These are phyloP conservation scores for Cyanoderma ruficeps DNA, from an alignment of 2,113 vertebrate species.

Conservation along the genomic window DNA sequence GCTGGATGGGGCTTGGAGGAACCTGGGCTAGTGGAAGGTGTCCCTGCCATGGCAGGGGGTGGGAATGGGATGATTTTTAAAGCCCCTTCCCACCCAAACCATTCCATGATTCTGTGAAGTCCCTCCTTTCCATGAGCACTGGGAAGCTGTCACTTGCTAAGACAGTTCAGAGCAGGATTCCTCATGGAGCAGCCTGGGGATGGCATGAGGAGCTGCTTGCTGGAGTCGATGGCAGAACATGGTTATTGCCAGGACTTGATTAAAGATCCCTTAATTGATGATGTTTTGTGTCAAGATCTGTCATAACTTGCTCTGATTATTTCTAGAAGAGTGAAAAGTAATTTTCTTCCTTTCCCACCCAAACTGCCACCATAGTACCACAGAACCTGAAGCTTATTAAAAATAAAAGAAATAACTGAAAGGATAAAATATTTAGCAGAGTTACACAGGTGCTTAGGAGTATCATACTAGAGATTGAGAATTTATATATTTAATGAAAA, in stretches of 20 bases:
- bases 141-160: background rate
- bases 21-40: rapidly evolving
- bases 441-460: background rate
- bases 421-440: background rate
- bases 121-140: background rate
- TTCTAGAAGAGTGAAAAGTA: background rate
- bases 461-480: background rate
- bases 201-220: background rate
- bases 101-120: background rate
- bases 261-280: background rate
- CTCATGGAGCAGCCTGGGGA: background rate
- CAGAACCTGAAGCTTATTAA: background rate
- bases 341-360: background rate
- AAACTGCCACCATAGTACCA: background rate
- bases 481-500: background rate
- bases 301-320: background rate
- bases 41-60: background rate
- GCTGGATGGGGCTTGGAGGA: rapidly evolving
- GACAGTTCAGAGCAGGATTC: background rate
- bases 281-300: background rate
- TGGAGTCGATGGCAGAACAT: background rate
- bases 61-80: background rate
- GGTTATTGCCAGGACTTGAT: background rate
- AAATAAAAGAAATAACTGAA: background rate
- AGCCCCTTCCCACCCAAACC: background rate